Conservation (phyloP, 2,888 invertebrate species). For the Neoascia interrupta region DNA sequence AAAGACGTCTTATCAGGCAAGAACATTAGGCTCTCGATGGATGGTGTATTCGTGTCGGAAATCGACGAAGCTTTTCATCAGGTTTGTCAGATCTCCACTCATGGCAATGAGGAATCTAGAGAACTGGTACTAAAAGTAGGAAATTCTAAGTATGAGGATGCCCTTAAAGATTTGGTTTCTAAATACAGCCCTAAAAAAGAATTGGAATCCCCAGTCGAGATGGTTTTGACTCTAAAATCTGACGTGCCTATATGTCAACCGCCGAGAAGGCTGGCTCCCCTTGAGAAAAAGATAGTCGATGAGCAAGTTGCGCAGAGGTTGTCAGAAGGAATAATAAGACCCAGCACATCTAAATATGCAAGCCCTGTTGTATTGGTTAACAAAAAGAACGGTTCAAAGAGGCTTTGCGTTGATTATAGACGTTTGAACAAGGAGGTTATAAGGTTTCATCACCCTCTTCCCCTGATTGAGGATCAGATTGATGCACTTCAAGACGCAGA, state of each 20-base stretch:
- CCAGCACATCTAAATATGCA: background rate
- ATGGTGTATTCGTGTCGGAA: no score
- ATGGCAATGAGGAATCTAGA: no score
- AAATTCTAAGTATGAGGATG: no score
- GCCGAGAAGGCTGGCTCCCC: background rate
- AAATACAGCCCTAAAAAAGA: no score
- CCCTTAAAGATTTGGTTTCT: no score
- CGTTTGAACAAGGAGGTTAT: constrained; percentile 43
- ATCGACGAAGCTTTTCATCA: no score
- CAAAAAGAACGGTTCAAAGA: constrained; percentile 39
- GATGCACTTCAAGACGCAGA: constrained; percentile 70
- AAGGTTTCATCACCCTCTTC: constrained; percentile 69
- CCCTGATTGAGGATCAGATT: constrained; percentile 72
- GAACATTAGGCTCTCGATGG: no score
- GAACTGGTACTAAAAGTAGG: no score
- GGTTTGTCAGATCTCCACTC: no score
- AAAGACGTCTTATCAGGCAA: no score
- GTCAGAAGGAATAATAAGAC: background rate
- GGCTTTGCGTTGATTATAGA: no score
- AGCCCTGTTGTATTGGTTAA: constrained; percentile 13
- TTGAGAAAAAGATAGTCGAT: constrained; percentile 3
- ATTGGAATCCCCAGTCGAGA: no score
- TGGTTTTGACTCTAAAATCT: background rate
- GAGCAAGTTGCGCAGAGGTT: background rate
- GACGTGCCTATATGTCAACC: background rate